phyloP scores from a whole-genome alignment of 2,888 invertebrate species.

The Philonicus albiceps region DNA sequence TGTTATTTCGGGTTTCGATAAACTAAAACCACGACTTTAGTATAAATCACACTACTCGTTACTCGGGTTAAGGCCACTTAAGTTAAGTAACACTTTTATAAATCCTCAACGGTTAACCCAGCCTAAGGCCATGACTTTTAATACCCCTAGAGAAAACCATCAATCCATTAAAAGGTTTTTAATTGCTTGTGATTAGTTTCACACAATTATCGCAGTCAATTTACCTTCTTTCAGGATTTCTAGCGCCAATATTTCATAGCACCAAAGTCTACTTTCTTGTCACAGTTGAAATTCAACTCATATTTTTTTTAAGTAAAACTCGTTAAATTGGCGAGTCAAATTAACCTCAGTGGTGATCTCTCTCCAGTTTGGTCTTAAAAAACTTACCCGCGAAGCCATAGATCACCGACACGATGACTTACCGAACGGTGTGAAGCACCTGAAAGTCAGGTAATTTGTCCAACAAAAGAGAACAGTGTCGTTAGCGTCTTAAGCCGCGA shows the following conservation, averaged over 20 bases:
- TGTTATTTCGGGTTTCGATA: too few relatives aligned
- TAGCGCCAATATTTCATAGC: not conserved
- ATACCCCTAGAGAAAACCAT: not conserved
- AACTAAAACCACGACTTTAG: too few relatives aligned
- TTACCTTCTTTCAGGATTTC: not conserved
- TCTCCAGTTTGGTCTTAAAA: not conserved
- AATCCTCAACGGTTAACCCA: not conserved
- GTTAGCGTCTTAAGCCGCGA: not conserved
- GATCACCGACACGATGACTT: not conserved
- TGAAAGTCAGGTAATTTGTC: not conserved
- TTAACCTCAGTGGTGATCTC: not conserved
- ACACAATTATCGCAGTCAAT: not conserved
- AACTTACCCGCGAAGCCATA: not conserved
- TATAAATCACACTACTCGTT: too few relatives aligned
- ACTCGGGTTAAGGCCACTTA: too few relatives aligned
- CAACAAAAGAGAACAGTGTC: not conserved
- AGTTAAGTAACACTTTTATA: not conserved
- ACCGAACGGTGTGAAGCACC: not conserved
- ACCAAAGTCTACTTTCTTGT: not conserved
- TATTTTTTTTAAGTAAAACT: not conserved
- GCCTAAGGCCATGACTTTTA: not conserved
- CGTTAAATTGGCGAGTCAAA: not conserved
- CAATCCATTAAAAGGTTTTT: not conserved
- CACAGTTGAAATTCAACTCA: not conserved
- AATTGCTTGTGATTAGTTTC: not conserved